Evolutionary conservation across 2,888 invertebrate species (phyloP), one percentile per base, ranked within the genome.

Genomic region (Drosophila sordidula): DNA sequence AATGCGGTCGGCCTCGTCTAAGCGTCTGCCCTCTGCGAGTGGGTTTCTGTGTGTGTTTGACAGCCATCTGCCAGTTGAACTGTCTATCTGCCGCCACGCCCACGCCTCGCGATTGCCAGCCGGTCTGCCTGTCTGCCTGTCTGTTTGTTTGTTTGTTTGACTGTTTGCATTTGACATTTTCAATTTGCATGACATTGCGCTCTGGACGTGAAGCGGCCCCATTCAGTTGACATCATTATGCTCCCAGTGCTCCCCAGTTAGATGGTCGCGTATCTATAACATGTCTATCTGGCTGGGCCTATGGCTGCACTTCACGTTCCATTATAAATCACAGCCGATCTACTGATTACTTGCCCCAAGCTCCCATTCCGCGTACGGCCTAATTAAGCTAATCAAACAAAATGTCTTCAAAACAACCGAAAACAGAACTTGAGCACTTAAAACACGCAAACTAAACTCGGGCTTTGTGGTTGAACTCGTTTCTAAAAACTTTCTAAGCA

Each of bases 141-240:
- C 64, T 58, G 51, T 67, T 74, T 75, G 44, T 41, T 56, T 42
- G 39, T 18, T 41, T 42, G 52, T 45, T 50, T 65, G 45, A 49
- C 75, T 78, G 87, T 82, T 82, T 87, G 83, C 82, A 82, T 87
- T 83, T 83, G 83, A 82, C 83, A 82, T 83, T 83, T 87, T 87
- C 87, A 83, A 83, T 87, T 83, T 87, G 77, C 87, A 87, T 83
- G 87, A 75, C 77, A 81, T 52, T 45, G 55, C 63, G 72, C 58
- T 36, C 64, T 73, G 75, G 75, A 56, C 58, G 47, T 47, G 46
- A 45, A 57, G 36, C 38, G 39, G 22, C 32, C 6, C 47, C 47
- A 14, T 45, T 54, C 45, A 47, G 49, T 64, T 49, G 57, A 63
- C 70, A 70, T n/a, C 59, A 59, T 44, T 29, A 44, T 61, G 50